phyloP scores from a whole-genome alignment of 2,888 invertebrate genomes.

The Epistrophe grossulariae region DNA sequence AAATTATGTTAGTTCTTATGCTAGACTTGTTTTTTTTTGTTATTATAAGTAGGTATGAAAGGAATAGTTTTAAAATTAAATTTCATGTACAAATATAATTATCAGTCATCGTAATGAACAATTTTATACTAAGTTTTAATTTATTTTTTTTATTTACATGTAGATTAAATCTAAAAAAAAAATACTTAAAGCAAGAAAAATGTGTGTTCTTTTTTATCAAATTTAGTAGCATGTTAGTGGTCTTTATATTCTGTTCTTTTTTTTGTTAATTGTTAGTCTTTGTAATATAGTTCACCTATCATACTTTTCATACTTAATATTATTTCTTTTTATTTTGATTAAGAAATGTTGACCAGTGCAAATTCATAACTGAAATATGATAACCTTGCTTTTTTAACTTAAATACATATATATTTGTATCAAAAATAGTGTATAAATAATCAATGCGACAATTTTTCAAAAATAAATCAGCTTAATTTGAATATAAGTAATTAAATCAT shows the following conservation, averaged over 20 bases:
- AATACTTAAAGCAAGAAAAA: slow-evolving; percentile 14
- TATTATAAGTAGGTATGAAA: slow-evolving; percentile 52
- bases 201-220: background rate
- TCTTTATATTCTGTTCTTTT: background rate
- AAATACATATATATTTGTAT: background rate
- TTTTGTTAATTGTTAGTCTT: slow-evolving; percentile 14
- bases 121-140: slow-evolving; percentile 21
- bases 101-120: slow-evolving; percentile 68
- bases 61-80: slow-evolving; percentile 49
- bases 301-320: background rate
- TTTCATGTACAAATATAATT: slow-evolving; percentile 70
- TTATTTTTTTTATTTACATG: slow-evolving; percentile 39
- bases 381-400: slow-evolving; percentile 2
- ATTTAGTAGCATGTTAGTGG: slow-evolving; percentile 25
- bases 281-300: slow-evolving; percentile 9
- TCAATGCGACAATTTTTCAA: background rate
- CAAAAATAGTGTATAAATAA: background rate
- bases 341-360: slow-evolving; percentile 1
- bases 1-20: slow-evolving; percentile 34
- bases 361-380: background rate
- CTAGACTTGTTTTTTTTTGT: slow-evolving; percentile 30
- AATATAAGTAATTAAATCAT: background rate
- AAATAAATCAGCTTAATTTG: background rate
- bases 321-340: slow-evolving; percentile 18
- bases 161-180: slow-evolving; percentile 36